Evolutionary conservation across 2,113 vertebrate genomes (phyloP), one percentile per base, ranked within the genome.

Genomic region (Morone saxatilis): DNA sequence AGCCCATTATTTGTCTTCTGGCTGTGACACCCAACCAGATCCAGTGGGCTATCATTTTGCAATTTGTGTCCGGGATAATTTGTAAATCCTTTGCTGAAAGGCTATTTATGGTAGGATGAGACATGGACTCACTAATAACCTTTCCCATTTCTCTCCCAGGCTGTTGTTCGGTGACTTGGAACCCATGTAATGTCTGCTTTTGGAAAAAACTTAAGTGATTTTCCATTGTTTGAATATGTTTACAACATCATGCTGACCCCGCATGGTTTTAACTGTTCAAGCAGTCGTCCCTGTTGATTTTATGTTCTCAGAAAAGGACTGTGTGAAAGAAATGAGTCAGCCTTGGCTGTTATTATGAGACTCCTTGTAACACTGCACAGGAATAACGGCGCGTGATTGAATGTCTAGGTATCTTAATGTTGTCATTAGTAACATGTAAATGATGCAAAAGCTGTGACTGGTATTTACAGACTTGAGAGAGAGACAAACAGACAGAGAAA

Each of bases 141-240:
- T 47, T 56, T 48, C 56, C 43, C 57, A 12, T 41, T 47, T 78
- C 31, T 63, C 66, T 69, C 50, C 12, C 61, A n/a, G 25, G 61
- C 6, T 76, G 62, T 40, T 71, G 57, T 76, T 61, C 63, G 50
- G 74, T 48, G 66, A 75, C 68, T 71, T 25, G 19, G 61, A 76
- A 54, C 70, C 47, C 40, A 20, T 53, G 48, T 48, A 25, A 73
- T 73, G 25, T 78, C 67, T 77, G 31, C 41, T 85, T 89, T 84
- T 63, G 66, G 54, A 87, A 86, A 31, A 75, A 60, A 70, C 53
- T 43, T 54, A 74, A 88, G 84, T 76, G 83, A 87, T 92, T 93
- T 94, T 84, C 84, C 81, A 38, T 54, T 38, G 69, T 75, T 60
- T 56, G 6, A 41, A 69, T 22, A 50, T 81, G 47, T 84, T 71